Evolutionary conservation across 2,113 vertebrate species (phyloP), one percentile per base, ranked within the genome.

Genomic region (Tragelaphus imberbis): DNA sequence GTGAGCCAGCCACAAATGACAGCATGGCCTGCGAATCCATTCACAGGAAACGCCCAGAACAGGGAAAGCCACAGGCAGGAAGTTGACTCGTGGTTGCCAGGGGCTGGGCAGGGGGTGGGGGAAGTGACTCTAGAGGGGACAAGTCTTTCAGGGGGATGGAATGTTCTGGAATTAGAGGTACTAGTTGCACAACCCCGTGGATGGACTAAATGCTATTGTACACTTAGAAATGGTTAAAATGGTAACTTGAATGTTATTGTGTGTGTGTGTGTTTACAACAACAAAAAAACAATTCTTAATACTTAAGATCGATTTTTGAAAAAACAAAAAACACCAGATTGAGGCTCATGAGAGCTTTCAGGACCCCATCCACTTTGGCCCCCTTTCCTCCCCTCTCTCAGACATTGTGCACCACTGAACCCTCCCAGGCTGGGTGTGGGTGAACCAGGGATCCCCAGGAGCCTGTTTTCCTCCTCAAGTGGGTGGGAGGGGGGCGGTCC

Each of bases 21-120:
- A 0, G 1, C 0, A 0, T 0, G 0, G 3, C 0, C 12, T 2
- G 15, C 0, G n/a, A 36, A 3, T 30, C 25, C 0, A 1, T n/a
- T 11, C 23, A 2, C 1, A 9, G 0, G 79, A 77, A 25, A 2
- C 1, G 7, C 8, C 56, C 21, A 16, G 58, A 75, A 14, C 12
- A 3, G 89, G 61, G 12, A 3, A 4, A 19, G 4, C 27, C 36
- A 16, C 1, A 40, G 36, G 7, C 27, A 10, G 23, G 12, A 3
- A 3, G 71, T 4, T 12, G 30, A 1, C 0, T 0, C 0, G 2
- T 0, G 30, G 53, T 3, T 1, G 33, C 25, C 6, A 1, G 86
- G 68, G 27, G 14, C 11, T 2, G 53, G 23, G 25, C 33, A 15
- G 25, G 15, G 8, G 13, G 6, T 7, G 0, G 0, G 40, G 56